Evolutionary conservation across 1,140 invertebrate genomes (phyloP).

Genomic region (Cepaea nemoralis): DNA sequence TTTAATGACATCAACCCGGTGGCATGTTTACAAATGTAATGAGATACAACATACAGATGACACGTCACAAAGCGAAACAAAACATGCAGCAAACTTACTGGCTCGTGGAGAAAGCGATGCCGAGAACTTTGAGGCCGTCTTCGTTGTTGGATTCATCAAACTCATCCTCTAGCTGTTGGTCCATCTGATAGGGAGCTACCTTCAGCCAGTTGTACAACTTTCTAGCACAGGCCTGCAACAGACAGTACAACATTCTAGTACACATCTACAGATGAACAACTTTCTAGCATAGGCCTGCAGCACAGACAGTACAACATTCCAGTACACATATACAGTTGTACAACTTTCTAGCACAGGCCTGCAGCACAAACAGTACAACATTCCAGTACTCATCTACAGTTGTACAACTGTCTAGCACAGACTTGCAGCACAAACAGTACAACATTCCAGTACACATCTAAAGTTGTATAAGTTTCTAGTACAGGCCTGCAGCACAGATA

Average conservation of each 20-base stretch:
- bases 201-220: conserved; percentile 94
- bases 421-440: no score
- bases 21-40: no score
- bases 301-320: no score
- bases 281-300: no score
- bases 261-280: no score
- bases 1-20: no score
- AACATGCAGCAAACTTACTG: no score
- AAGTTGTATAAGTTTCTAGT: conserved; percentile 89
- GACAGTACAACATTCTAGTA: no score
- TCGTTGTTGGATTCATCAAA: conserved; percentile 82
- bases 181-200: conserved; percentile 86
- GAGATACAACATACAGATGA: no score
- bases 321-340: conserved; percentile 79
- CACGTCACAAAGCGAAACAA: no score
- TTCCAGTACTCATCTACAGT: no score
- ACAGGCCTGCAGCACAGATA: conserved; percentile 30
- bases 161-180: conserved; percentile 85
- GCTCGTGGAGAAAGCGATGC: conserved; percentile 89
- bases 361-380: conserved; percentile 53
- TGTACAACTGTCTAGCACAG: no score
- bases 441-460: not conserved
- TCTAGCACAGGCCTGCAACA: conserved; percentile 80
- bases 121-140: conserved; percentile 88
- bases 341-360: conserved; percentile 85